These are phyloP conservation scores for Bibio marci DNA, from an alignment of 2,888 invertebrate genomes.

Conservation along the genomic window DNA sequence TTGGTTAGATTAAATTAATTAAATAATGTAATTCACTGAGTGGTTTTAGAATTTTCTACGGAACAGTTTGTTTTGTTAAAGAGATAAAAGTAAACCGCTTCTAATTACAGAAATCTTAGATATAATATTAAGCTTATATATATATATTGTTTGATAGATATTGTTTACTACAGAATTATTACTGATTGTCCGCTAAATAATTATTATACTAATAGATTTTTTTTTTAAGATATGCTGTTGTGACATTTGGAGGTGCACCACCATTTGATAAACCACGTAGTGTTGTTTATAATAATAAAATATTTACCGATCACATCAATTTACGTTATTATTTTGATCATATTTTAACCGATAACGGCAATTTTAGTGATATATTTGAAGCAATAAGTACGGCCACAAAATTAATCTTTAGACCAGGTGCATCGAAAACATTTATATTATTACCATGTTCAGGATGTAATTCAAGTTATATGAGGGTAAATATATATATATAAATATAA, in stretches of 20 bases:
- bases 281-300: constrained; percentile 49
- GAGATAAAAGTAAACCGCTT: too few relatives aligned
- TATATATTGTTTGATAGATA: too few relatives aligned
- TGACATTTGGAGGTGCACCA: constrained; percentile 66
- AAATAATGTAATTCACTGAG: too few relatives aligned
- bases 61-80: too few relatives aligned
- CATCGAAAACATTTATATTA: constrained; percentile 64
- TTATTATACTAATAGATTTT: background rate
- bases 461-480: constrained; percentile 47
- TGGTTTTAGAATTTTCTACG: too few relatives aligned
- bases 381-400: constrained; percentile 57
- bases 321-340: constrained; percentile 50
- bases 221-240: constrained; percentile 50
- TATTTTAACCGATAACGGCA: constrained; percentile 41
- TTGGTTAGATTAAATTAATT: too few relatives aligned
- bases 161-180: too few relatives aligned
- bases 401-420: constrained; percentile 65
- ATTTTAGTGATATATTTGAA: constrained; percentile 50
- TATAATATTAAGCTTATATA: too few relatives aligned
- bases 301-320: constrained; percentile 46
- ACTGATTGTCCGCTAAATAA: background rate
- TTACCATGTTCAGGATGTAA: constrained; percentile 66
- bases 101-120: too few relatives aligned
- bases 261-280: constrained; percentile 55
- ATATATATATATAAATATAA: constrained; percentile 9